Base-by-base conservation (phyloP, 2,797 vertebrate genomes). In the Microctenopoma stevenorrisi region DNA sequence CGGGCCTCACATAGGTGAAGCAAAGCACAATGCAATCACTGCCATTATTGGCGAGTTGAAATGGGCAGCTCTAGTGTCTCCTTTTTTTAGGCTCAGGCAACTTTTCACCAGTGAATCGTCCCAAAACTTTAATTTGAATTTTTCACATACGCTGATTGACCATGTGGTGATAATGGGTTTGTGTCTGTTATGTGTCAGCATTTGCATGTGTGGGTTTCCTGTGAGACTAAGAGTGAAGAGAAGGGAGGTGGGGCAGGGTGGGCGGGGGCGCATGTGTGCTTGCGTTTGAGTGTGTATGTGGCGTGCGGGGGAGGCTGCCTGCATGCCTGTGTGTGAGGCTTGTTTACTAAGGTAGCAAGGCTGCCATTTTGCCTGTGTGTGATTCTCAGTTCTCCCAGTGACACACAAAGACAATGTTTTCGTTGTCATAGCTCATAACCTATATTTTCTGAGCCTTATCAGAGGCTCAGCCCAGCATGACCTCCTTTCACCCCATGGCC, bases 161-260 rank as follows among this genome's bases (percentile, higher is more conserved):
- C 76, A 43, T 69, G 74, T 47, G 71, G 50, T 43, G 64, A 53
- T 5, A 66, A 68, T 54, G 79, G 68, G 69, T 76, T 78, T 62
- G 58, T 47, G 78, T 74, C 77, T 54, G 77, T 69, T 81, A 64
- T 51, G 63, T 78, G 74, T 86, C 55, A 68, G 78, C 53, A 73
- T 88, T 90, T 80, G 86, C 74, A 84, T 71, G 79, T 87, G 88
- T 88, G 85, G 82, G 83, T 86, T 92, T 92, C 88, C 88, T 90
- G 86, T 89, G 81, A 78, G 77, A 79, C 56, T 66, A 44, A 83
- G 70, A 70, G 67, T 64, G 54, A 9, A 74, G 77, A 55, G 57
- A 51, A 30, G 61, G 47, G 54, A 59, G 71, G 84, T 64, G 81
- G 51, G 72, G 55, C 42, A 48, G 43, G 54, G 40, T 25, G 49